Evolutionary conservation across 2,888 invertebrate genomes (phyloP).

Genomic region (Andrena bicolor): DNA sequence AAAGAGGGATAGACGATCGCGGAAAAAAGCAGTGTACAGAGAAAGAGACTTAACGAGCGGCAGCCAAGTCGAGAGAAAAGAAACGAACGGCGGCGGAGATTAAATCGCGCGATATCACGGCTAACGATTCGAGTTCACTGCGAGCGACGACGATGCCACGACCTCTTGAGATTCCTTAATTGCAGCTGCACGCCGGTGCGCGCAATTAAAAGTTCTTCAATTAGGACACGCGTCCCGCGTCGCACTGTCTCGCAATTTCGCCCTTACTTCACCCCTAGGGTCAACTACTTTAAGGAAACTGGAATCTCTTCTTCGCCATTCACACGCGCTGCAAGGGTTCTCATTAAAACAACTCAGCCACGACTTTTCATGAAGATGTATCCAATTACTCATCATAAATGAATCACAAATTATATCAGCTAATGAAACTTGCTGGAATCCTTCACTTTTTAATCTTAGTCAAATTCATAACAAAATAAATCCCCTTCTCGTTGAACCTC

Average conservation of each 20-base stretch:
- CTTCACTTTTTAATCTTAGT: no score
- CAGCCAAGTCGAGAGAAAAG: constrained; percentile 37
- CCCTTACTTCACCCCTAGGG: constrained; percentile 20
- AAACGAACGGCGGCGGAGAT: constrained; percentile 59
- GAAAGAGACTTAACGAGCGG: constrained; percentile 64
- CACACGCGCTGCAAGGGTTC: not conserved
- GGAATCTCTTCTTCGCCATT: not conserved
- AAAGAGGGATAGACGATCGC: constrained; percentile 25
- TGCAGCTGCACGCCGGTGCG: constrained; percentile 66
- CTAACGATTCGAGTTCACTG: constrained; percentile 59
- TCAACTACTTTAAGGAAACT: constrained; percentile 6
- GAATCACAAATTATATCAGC: not conserved
- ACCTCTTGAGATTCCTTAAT: constrained; percentile 72
- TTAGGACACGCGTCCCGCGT: constrained; percentile 61
- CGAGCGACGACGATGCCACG: constrained; percentile 42
- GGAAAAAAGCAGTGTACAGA: constrained; percentile 35
- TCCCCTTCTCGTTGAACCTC: no score
- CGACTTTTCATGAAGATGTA: not conserved
- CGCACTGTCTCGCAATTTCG: constrained; percentile 48
- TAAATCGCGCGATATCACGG: constrained; percentile 69
- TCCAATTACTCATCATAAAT: not conserved
- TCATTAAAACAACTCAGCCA: not conserved
- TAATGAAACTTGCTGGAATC: not conserved
- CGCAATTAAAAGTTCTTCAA: constrained; percentile 74
- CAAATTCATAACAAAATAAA: no score